Evolutionary conservation across 2,888 invertebrate species (phyloP).

Genomic region (Tenthredo amoena): DNA sequence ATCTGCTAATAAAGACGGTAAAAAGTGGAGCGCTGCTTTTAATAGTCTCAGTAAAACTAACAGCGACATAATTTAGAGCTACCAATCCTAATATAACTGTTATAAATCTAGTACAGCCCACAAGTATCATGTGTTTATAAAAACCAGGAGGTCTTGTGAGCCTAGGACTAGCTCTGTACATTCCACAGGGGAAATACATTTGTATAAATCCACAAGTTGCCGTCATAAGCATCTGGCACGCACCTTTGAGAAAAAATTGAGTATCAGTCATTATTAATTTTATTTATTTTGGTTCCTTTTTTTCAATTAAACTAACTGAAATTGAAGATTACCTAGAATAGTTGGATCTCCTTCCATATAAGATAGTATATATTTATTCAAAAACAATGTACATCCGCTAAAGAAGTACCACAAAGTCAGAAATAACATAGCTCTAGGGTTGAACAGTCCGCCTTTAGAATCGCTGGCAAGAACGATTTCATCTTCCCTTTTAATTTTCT

Average conservation of each 20-base stretch:
- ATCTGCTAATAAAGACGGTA: conserved; percentile 87
- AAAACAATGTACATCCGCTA: conserved; percentile 87
- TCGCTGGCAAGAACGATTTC: conserved; percentile 66
- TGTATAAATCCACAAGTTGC: conserved; percentile 87
- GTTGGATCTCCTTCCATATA: conserved; percentile 87
- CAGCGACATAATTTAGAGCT: conserved; percentile 88
- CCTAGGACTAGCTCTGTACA: conserved; percentile 83
- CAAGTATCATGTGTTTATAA: conserved; percentile 86
- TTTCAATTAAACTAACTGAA: background rate
- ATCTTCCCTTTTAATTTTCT: conserved; percentile 68
- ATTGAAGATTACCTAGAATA: conserved; percentile 81
- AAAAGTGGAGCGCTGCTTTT: conserved; percentile 90
- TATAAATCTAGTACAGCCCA: conserved; percentile 86
- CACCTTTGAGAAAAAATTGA: conserved; percentile 79
- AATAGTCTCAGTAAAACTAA: conserved; percentile 90
- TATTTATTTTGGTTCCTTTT: background rate
- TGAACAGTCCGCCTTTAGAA: conserved; percentile 80
- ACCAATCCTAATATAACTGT: conserved; percentile 88
- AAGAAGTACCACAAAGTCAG: conserved; percentile 87
- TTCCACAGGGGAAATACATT: conserved; percentile 86
- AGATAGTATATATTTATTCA: conserved; percentile 88
- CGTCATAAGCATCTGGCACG: conserved; percentile 88
- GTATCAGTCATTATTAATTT: background rate
- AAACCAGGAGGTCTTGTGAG: conserved; percentile 84
- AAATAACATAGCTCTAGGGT: conserved; percentile 82